A percentile compares a stretch with the other conserved stretches of the same genome.
Evolutionary conservation across 1,140 invertebrate species (phyloP).

Genomic region (Heterodera schachtii): DNA sequence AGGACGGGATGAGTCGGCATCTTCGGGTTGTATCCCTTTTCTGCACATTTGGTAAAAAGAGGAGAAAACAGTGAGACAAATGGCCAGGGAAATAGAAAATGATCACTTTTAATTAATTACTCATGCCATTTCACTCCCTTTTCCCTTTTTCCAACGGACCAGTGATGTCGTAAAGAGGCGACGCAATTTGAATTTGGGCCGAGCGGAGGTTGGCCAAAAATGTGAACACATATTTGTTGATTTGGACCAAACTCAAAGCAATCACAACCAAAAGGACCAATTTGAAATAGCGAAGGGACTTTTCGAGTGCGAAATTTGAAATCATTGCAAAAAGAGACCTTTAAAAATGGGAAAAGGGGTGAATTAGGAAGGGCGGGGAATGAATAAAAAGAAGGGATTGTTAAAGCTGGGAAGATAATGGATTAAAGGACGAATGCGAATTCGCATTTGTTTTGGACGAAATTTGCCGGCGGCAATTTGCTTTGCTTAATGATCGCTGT

Average conservation of each 20-base stretch:
- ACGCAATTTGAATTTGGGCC: neutral
- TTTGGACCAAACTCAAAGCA: slow-evolving; percentile 4
- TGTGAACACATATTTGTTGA: neutral
- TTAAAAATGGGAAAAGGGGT: neutral
- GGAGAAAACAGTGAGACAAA: neutral
- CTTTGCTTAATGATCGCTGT: neutral
- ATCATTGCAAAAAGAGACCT: neutral
- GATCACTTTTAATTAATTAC: too few species aligned
- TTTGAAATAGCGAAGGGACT: slow-evolving; percentile 6
- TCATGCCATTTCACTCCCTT: neutral
- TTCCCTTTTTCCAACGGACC: neutral
- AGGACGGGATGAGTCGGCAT: neutral
- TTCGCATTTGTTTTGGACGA: neutral
- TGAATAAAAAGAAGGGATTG: neutral
- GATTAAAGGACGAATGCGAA: neutral
- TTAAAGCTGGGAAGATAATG: neutral
- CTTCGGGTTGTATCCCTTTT: neutral
- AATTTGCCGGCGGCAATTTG: neutral
- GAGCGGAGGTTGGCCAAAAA: neutral
- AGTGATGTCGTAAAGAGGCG: neutral
- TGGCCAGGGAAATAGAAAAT: too few species aligned
- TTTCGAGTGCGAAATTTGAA: slow-evolving; percentile 1
- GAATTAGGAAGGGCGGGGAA: neutral
- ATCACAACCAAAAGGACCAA: slow-evolving; percentile 10
- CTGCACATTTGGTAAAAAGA: neutral